These are phyloP conservation scores for Galbula dea DNA, from an alignment of 2,113 vertebrate genomes.

Conservation along the genomic window DNA sequence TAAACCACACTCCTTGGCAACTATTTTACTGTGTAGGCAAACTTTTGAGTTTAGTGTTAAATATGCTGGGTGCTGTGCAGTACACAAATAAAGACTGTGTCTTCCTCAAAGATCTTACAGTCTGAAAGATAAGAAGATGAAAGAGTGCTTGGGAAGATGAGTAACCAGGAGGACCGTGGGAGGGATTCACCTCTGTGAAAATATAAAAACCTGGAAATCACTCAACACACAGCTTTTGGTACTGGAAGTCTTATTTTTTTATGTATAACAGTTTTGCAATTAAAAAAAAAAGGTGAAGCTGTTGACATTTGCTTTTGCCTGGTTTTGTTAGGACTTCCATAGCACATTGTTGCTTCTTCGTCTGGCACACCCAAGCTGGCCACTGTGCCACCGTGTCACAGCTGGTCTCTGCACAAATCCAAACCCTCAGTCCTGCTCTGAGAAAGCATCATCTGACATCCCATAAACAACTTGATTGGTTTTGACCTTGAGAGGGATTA, in stretches of 20 bases:
- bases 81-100: slow-evolving; percentile 54
- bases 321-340: neutral
- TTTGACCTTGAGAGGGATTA: neutral
- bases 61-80: neutral
- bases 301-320: neutral
- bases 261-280: neutral
- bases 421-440: neutral
- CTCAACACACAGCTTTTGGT: neutral
- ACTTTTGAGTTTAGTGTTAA: slow-evolving; percentile 12
- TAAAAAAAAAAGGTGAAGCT: neutral
- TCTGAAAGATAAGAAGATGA: slow-evolving; percentile 61
- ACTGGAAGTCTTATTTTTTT: neutral
- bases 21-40: slow-evolving; percentile 5
- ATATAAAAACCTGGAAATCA: neutral
- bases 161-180: neutral
- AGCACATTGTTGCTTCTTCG: neutral
- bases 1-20: neutral
- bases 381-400: neutral
- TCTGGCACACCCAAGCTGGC: neutral
- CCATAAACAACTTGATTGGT: neutral
- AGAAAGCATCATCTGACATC: neutral
- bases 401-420: neutral
- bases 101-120: slow-evolving; percentile 30
- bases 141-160: slow-evolving; percentile 27
- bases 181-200: neutral